Evolutionary conservation across 2,797 vertebrate species (phyloP).

Genomic region (Mormyrops boulengeri): DNA sequence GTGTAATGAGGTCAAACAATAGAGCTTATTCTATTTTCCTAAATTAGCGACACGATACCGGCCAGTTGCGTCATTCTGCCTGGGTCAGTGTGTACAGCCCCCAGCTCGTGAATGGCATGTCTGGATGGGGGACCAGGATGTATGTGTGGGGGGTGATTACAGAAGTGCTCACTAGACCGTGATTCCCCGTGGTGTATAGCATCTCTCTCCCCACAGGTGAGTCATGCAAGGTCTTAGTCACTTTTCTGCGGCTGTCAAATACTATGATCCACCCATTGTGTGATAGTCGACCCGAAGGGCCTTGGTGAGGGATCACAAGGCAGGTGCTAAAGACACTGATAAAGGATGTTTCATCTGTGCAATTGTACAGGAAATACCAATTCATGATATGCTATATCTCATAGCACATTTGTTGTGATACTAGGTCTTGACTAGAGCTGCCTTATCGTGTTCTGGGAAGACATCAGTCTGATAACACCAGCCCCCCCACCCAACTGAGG

Average conservation of each 20-base stretch:
- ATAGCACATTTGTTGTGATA: not conserved
- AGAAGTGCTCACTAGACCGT: not conserved
- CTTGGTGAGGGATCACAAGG: constrained; percentile 27
- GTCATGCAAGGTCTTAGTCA: not conserved
- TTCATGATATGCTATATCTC: constrained; percentile 4
- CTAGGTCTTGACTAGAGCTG: constrained; percentile 36
- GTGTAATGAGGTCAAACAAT: constrained; percentile 1
- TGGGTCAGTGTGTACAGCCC: not conserved
- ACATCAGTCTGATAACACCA: constrained; percentile 29
- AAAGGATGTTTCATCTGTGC: constrained; percentile 28
- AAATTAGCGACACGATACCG: not conserved
- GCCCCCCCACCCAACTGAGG: not conserved
- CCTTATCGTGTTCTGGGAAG: constrained; percentile 36
- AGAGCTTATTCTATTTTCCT: not conserved
- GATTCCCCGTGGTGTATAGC: not conserved
- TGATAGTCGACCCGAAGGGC: constrained; percentile 24
- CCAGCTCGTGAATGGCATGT: not conserved
- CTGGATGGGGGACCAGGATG: not conserved
- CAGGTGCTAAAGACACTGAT: not conserved
- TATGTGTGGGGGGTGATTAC: not conserved
- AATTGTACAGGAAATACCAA: constrained; percentile 38
- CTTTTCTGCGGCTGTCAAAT: not conserved
- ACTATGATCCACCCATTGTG: not conserved
- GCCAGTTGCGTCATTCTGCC: not conserved
- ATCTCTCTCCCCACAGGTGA: not conserved